Conservation (phyloP, 2,113 vertebrate genomes). For the Lagenorhynchus albirostris region DNA sequence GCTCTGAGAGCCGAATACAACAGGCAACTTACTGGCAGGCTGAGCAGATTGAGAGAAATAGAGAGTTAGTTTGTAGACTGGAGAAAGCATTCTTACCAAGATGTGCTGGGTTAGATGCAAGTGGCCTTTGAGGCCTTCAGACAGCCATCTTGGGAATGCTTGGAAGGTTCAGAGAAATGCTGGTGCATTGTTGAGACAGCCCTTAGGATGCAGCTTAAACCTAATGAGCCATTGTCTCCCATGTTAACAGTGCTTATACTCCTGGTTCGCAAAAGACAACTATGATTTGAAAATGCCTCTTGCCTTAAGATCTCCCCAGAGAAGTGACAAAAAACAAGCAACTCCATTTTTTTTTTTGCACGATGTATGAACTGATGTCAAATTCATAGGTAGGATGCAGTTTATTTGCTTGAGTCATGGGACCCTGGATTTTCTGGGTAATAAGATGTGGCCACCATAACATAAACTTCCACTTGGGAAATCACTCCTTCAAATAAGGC, state of each 20-base stretch:
- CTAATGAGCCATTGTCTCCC: not conserved
- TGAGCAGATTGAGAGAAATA: not conserved
- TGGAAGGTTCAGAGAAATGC: not conserved
- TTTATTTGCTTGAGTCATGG: not conserved
- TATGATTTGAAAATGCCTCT: not conserved
- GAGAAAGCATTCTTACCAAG: not conserved
- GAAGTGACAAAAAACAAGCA: not conserved
- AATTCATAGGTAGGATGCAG: not conserved
- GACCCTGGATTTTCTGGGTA: not conserved
- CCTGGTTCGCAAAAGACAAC: not conserved
- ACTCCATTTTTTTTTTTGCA: not conserved
- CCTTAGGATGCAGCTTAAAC: not conserved
- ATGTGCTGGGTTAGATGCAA: fast-evolving
- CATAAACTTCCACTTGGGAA: not conserved
- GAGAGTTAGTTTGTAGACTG: not conserved
- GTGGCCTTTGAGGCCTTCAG: not conserved
- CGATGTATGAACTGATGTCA: not conserved
- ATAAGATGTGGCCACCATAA: not conserved
- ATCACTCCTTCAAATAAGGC: not conserved
- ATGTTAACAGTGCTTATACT: fast-evolving
- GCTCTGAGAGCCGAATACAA: not conserved
- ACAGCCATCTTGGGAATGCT: not conserved
- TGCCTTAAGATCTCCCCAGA: not conserved
- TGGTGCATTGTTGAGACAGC: not conserved
- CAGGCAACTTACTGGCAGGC: not conserved